Conservation (phyloP, 2,113 vertebrate genomes). For the Prinia subflava region DNA sequence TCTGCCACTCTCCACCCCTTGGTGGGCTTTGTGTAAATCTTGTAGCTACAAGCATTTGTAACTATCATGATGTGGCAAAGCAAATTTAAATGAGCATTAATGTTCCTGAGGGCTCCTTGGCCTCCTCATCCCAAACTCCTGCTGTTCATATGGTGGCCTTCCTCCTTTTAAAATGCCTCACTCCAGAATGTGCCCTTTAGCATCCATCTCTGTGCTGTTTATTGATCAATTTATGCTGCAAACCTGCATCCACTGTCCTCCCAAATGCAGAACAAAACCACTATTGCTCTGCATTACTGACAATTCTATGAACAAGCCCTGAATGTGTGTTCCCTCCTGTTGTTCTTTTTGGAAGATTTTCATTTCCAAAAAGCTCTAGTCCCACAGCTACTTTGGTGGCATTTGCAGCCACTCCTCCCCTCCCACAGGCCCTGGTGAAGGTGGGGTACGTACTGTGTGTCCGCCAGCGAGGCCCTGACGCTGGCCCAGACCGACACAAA, state of each 20-base stretch:
- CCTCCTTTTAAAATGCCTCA: neutral
- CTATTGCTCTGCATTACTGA: accelerated
- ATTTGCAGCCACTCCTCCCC: neutral
- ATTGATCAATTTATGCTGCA: neutral
- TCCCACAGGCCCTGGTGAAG: neutral
- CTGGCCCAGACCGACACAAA: constrained; percentile 93
- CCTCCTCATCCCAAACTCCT: neutral
- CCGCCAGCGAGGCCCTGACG: constrained; percentile 88
- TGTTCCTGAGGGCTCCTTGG: neutral
- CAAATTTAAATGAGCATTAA: neutral
- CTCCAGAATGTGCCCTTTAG: neutral
- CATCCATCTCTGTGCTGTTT: neutral
- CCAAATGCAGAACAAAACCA: neutral
- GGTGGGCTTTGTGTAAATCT: neutral
- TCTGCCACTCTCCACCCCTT: neutral
- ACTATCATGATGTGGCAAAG: neutral
- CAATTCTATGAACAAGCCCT: neutral
- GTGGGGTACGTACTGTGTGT: constrained; percentile 87
- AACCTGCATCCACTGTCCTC: neutral
- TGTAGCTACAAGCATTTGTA: neutral
- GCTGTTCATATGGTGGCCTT: neutral
- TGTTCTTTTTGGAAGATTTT: neutral
- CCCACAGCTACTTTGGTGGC: neutral
- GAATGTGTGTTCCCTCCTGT: neutral
- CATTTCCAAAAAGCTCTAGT: neutral